Evolutionary conservation across 2,888 invertebrate genomes (phyloP), one percentile per base, ranked within the genome.

Genomic region (Campopleginae sp.): DNA sequence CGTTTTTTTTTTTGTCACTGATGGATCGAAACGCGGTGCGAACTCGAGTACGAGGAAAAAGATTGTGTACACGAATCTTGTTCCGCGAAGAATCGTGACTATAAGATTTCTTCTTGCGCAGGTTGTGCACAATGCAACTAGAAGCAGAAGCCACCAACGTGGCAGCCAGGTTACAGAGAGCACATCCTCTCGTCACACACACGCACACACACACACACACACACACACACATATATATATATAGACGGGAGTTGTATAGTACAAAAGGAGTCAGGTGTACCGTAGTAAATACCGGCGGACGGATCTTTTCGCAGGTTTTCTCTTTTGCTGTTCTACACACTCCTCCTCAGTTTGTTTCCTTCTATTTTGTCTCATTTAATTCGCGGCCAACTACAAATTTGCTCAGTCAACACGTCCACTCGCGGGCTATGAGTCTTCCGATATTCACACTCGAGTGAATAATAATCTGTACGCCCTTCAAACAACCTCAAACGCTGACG

Each of bases 21-120:
- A 8, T 38, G 38, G 38, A 38, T 0, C 38, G 8, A 7, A 38
- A 38, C 38, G 1, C 2, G 1, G 31, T 8, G 38, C 19, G 42
- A 42, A 19, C 54, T 23, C 5, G n/a, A 38, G 42, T 7, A 66
- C 38, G 19, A 42, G 8, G 7, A 72, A 1, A 0, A 44, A 42
- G 42, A n/a, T 68, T 66, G 19, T 42, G n/a, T n/a, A n/a, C n/a
- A 27, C 54, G 68, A 66, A 68, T 84, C 68, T 68, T 84, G 74
- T 78, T 81, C 81, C 80, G 77, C 80, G 77, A 44, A 63, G 80
- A 81, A 84, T 84, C 84, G 84, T 84, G 84, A 84, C 84, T 84
- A n/a, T 23, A 72, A 44, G 77, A 84, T 61, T 42, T 72, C 38
- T 48, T 44, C 76, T 74, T 66, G 19, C 46, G 19, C 58, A 27